Conservation (phyloP, 2,888 invertebrate species). For the Candidula unifasciata region DNA sequence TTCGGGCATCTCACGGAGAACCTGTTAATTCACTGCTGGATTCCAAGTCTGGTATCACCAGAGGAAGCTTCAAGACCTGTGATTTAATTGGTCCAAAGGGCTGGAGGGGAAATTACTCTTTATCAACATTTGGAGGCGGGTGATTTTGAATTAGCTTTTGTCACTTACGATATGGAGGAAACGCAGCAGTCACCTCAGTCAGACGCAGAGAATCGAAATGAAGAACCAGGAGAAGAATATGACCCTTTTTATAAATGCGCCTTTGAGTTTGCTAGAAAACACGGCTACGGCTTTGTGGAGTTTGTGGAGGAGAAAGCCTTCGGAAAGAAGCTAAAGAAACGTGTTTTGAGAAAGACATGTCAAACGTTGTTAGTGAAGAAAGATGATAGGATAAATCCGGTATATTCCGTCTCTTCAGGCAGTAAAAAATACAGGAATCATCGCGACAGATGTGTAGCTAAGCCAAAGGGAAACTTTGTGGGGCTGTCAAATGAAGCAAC, state of each 20-base stretch:
- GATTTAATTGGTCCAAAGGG: neutral
- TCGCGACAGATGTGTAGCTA: neutral
- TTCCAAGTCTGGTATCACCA: neutral
- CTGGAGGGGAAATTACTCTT: neutral
- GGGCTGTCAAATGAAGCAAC: neutral
- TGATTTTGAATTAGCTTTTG: neutral
- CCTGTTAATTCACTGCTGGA: neutral
- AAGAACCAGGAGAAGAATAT: neutral
- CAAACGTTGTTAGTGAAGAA: neutral
- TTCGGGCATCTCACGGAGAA: neutral
- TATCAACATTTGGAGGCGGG: too few relatives aligned
- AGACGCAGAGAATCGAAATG: neutral
- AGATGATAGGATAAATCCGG: constrained; percentile 23
- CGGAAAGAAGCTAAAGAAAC: neutral
- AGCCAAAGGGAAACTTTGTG: neutral
- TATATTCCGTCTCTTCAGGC: neutral
- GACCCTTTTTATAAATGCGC: constrained; percentile 29
- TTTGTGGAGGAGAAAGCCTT: constrained; percentile 26
- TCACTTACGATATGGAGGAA: constrained; percentile 4
- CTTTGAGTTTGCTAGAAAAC: constrained; percentile 21
- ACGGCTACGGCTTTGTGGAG: constrained; percentile 32
- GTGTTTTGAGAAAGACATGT: neutral
- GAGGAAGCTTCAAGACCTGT: neutral
- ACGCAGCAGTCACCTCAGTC: neutral
- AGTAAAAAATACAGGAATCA: neutral